Evolutionary conservation across 2,797 vertebrate genomes (phyloP).

Genomic region (Intellagama lesueurii): DNA sequence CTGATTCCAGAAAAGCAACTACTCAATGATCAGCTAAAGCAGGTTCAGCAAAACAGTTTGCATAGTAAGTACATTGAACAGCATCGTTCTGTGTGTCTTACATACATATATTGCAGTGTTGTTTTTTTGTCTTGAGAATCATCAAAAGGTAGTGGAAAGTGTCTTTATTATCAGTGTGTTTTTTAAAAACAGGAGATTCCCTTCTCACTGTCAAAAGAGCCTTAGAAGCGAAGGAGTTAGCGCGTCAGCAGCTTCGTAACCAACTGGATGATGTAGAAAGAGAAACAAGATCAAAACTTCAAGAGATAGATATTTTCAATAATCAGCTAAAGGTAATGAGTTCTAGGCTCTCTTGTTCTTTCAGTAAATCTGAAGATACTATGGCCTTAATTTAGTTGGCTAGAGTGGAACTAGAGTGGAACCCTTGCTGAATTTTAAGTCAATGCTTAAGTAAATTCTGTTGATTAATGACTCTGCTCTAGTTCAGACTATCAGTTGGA

Average conservation of each 20-base stretch:
- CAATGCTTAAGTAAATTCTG: too few species aligned
- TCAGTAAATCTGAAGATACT: not conserved
- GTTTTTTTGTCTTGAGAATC: slow-evolving; percentile 11
- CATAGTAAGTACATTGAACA: slow-evolving; percentile 86
- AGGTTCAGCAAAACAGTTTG: slow-evolving; percentile 95
- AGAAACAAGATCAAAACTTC: slow-evolving; percentile 93
- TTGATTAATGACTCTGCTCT: too few species aligned
- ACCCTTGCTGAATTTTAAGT: too few species aligned
- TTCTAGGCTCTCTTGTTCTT: not conserved
- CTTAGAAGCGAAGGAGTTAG: slow-evolving; percentile 91
- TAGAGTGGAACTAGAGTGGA: too few species aligned
- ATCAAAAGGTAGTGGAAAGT: not conserved
- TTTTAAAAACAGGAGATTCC: slow-evolving; percentile 87
- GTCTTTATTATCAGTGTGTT: slow-evolving; percentile 49
- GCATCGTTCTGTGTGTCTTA: not conserved
- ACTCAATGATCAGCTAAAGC: slow-evolving; percentile 94
- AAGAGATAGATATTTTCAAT: slow-evolving; percentile 97
- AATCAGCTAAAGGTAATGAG: slow-evolving; percentile 93
- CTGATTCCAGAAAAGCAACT: slow-evolving; percentile 96
- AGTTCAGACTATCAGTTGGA: too few species aligned
- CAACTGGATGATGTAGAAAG: slow-evolving; percentile 94
- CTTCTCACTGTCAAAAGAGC: slow-evolving; percentile 92
- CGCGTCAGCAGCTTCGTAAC: slow-evolving; percentile 90
- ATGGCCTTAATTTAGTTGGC: too few species aligned
- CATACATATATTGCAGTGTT: not conserved